Conservation (phyloP, 37 sponge, comb jelly and placozoan genomes). For the Corticium candelabrum region DNA sequence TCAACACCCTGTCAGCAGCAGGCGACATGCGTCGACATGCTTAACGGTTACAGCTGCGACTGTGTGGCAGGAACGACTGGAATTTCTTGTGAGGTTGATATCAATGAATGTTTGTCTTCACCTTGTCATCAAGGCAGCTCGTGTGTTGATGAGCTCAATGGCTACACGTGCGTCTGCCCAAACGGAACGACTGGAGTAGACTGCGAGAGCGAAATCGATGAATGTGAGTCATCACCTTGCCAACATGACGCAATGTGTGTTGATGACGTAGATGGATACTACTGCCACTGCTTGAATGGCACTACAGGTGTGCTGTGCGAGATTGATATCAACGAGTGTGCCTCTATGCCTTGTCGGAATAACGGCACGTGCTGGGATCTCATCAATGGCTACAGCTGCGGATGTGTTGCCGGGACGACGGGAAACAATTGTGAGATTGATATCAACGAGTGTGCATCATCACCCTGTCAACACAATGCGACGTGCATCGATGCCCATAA, state of each 20-base stretch:
- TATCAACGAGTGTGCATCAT: conserved; percentile 11
- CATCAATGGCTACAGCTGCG: conserved; percentile 10
- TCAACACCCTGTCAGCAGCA: not conserved
- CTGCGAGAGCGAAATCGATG: conserved; percentile 12
- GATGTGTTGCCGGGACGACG: not conserved
- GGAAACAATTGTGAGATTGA: conserved; percentile 13
- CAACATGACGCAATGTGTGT: conserved; percentile 10
- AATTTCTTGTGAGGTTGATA: not conserved
- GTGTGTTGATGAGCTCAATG: conserved; percentile 1
- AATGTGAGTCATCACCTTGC: conserved; percentile 12
- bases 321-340: not conserved
- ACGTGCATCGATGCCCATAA: conserved; percentile 5
- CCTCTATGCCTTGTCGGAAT: not conserved
- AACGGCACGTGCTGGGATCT: not conserved
- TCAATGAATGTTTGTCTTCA: not conserved
- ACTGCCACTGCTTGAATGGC: not conserved
- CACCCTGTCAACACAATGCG: conserved; percentile 12
- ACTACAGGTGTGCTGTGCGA: not conserved
- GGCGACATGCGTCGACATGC: not conserved
- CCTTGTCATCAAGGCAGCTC: not conserved
- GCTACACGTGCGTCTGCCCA: conserved; percentile 42
- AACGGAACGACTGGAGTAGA: conserved; percentile 13
- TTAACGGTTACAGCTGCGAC: not conserved
- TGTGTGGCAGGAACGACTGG: not conserved
- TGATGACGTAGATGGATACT: not conserved